Base-by-base conservation (phyloP, 2,888 invertebrate species). In the Raillietiella orientalis region DNA sequence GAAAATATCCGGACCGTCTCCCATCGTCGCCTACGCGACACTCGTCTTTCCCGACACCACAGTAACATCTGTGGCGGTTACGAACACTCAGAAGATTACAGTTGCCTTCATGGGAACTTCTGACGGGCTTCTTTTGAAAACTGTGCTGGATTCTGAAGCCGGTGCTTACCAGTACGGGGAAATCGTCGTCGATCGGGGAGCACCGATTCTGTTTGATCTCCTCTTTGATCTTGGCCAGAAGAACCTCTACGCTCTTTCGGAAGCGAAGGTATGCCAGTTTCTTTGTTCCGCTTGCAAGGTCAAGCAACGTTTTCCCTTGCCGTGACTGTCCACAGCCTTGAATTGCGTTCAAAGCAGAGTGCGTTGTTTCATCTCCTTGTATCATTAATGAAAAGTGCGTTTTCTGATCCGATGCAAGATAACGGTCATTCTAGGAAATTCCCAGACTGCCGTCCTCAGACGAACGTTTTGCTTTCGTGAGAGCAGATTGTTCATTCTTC, bases 71-170 rank as follows among this genome's bases (percentile, higher is more conserved):
- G 59, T 90, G 12, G 66, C 75, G 2, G 64, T 79, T 38, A 69
- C 79, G 29, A 66, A 69, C 11, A 77, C 79, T 4, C 74, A 82
- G 30, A 62, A 69, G 28, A 82, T 87, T 46, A 82, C 84, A 8
- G 66, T 93, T 31, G 79, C 75, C 14, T 87, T 93, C 50, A 55
- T 87, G 25, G 93, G 93, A 16, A 84, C 87, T 1, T 62, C 57
- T 34, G 58, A 62, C 33, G 93, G 93, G 26, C 27, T 33, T 29
- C 14, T 43, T 48, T 46, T 54, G 43, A 52, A 59, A 61, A 44
- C 62, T 46, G 45, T 72, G 16, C 48, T 74, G 17, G 64, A 66
- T 11, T 61, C 62, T n/a, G 55, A 42, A 9, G 41, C 55, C 14
- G 50, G 53, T 29, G 69, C 74, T 8, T 59, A 69, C 16, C 66